Evolutionary conservation across 2,888 invertebrate species (phyloP).

Genomic region (Spilosoma lubricipeda): DNA sequence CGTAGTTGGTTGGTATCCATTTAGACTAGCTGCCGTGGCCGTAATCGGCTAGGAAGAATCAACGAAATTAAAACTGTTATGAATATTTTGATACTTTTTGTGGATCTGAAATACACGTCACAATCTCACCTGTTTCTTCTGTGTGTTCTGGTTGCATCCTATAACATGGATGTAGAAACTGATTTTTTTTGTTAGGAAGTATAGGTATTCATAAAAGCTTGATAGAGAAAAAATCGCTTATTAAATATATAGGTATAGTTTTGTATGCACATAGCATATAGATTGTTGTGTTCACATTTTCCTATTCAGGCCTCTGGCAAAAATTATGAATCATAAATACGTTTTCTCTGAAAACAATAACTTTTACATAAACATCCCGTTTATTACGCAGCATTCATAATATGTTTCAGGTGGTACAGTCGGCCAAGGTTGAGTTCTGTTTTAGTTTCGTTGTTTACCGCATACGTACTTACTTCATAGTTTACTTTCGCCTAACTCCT

Average conservation of each 20-base stretch:
- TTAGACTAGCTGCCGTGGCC: too few relatives aligned
- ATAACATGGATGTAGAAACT: background rate
- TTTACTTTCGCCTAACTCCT: conserved; percentile 54
- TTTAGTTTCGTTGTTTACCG: conserved; percentile 63
- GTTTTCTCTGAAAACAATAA: conserved; percentile 49
- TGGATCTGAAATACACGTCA: background rate
- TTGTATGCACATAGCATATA: background rate
- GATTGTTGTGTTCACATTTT: background rate
- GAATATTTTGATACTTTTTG: background rate
- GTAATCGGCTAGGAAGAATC: too few relatives aligned
- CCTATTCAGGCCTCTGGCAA: conserved; percentile 3
- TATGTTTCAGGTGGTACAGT: conserved; percentile 67
- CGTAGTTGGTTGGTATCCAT: too few relatives aligned
- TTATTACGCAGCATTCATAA: conserved; percentile 59
- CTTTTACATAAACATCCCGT: conserved; percentile 71
- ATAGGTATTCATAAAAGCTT: too few relatives aligned
- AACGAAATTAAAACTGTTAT: too few relatives aligned
- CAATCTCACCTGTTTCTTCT: background rate
- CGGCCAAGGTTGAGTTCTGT: conserved; percentile 74
- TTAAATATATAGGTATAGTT: background rate
- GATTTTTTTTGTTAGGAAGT: too few relatives aligned
- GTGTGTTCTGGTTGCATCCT: background rate
- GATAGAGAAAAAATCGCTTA: too few relatives aligned
- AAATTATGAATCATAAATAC: conserved; percentile 45
- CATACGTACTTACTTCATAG: conserved; percentile 45